Evolutionary conservation across 1,140 invertebrate genomes (phyloP), one percentile per base, ranked within the genome.

Genomic region (Acyrthosiphon pisum): DNA sequence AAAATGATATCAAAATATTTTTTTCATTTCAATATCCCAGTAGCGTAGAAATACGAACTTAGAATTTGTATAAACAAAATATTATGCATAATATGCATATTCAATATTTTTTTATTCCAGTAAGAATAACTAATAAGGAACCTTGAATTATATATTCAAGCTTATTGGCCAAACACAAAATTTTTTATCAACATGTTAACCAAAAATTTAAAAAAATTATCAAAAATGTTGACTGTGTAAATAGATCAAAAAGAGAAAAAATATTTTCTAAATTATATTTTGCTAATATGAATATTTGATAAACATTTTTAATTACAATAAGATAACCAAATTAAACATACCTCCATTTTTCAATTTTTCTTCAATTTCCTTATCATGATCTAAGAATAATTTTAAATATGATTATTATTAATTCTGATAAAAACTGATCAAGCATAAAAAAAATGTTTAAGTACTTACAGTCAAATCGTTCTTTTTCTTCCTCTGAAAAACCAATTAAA

Each of bases 331-430:
- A 76, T 35, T 8, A 14, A 89, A 89, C 89, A 44, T 93, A 93
- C 81, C 91, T 86, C 81, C 91, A n/a, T 56, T 93, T n/a, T 76
- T 84, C 7, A 93, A 44, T 37, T 44, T 41, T 26, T 86, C 81
- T n/a, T 93, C 46, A 14, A 93, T 50, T 53, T 93, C 81, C n/a
- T 86, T 26, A 86, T 93, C 20, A 26, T 48, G 23, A 50, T n/a
- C 91, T 93, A 83, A 56, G 20, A 44, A 11, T 53, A 30, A 93
- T n/a, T n/a, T 6, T 7, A 23, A 6, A 76, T 6, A 18, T n/a
- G 18, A 35, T 76, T 76, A 76, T 14, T 76, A n/a, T 76, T 76
- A n/a, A n/a, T 76, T n/a, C 4, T n/a, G 14, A n/a, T 35, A 18
- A 60, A 76, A 76, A n/a, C 60, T 76, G 50, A 6, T 53, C 60